A percentile compares a stretch with the other conserved stretches of the same genome.
Conservation (phyloP, 2,113 vertebrate genomes). For the Bufo bufo region DNA sequence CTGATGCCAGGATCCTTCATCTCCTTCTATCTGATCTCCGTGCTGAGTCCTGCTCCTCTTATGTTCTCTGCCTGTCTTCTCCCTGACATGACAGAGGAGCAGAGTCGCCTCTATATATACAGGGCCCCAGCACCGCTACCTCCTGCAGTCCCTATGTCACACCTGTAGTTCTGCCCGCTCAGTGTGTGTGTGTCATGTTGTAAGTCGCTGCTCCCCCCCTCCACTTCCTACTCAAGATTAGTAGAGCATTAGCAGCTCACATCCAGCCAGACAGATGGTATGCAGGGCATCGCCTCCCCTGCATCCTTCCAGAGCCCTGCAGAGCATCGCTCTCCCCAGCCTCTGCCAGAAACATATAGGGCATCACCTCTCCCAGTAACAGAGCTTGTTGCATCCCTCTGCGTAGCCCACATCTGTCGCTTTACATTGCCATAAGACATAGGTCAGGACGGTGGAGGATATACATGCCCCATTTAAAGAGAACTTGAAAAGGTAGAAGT, state of each 20-base stretch:
- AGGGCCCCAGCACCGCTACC: not conserved
- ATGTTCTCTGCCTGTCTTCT: not conserved
- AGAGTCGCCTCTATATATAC: not conserved
- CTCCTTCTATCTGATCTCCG: not conserved
- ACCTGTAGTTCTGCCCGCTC: conserved; percentile 31
- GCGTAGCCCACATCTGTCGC: not conserved
- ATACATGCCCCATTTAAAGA: not conserved
- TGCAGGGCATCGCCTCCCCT: conserved; percentile 37
- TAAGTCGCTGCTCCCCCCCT: not conserved
- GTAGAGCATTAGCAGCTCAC: conserved; percentile 56
- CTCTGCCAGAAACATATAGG: conserved; percentile 3
- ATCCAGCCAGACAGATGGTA: conserved; percentile 58
- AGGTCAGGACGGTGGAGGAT: not conserved
- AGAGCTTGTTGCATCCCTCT: not conserved
- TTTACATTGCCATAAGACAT: not conserved
- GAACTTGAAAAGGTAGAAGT: not conserved
- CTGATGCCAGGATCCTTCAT: not conserved
- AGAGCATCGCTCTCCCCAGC: conserved; percentile 23
- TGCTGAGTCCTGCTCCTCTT: not conserved
- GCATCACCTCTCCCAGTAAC: not conserved
- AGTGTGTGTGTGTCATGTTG: conserved; percentile 27
- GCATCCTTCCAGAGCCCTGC: conserved; percentile 33
- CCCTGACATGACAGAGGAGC: not conserved
- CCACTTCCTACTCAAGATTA: conserved; percentile 40
- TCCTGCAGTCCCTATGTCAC: not conserved